Evolutionary conservation across 2,888 invertebrate species (phyloP).

Genomic region (Zhengitettix transpicula): DNA sequence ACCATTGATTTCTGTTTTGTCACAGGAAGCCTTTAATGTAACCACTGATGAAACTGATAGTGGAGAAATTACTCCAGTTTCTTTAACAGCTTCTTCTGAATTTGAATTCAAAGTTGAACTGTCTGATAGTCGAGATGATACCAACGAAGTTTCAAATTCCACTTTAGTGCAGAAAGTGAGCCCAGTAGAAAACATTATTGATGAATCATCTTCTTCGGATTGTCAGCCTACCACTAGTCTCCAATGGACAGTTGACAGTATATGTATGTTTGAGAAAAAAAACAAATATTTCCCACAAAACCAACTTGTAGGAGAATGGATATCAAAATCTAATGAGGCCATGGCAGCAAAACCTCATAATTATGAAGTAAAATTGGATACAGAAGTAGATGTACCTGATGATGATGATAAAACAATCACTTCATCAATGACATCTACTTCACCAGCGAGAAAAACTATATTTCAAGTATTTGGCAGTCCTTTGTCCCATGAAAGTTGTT

Average conservation of each 20-base stretch:
- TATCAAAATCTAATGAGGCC: too few species aligned
- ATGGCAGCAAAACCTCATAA: too few species aligned
- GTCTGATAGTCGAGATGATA: background rate
- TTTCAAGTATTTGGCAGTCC: slow-evolving; percentile 8
- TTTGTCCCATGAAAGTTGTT: too few species aligned
- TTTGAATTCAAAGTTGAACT: slow-evolving; percentile 28
- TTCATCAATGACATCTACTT: slow-evolving; percentile 10
- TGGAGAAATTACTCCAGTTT: slow-evolving; percentile 51
- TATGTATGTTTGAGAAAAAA: too few species aligned
- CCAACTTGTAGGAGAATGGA: too few species aligned
- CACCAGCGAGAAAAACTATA: slow-evolving; percentile 10
- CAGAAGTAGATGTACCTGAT: slow-evolving; percentile 2
- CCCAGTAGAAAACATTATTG: background rate
- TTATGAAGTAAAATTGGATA: background rate
- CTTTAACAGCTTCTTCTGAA: slow-evolving; percentile 36
- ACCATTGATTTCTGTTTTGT: too few species aligned
- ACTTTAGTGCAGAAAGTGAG: background rate
- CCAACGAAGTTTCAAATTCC: background rate
- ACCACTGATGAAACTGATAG: slow-evolving; percentile 23
- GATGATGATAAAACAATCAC: slow-evolving; percentile 12
- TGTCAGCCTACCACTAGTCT: too few species aligned
- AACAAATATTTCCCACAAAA: too few species aligned
- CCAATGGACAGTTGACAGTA: too few species aligned
- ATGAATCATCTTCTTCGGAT: too few species aligned
- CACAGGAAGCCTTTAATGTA: background rate